Evolutionary conservation across 2,113 vertebrate genomes (phyloP).

Genomic region (Brachyistius frenatus): DNA sequence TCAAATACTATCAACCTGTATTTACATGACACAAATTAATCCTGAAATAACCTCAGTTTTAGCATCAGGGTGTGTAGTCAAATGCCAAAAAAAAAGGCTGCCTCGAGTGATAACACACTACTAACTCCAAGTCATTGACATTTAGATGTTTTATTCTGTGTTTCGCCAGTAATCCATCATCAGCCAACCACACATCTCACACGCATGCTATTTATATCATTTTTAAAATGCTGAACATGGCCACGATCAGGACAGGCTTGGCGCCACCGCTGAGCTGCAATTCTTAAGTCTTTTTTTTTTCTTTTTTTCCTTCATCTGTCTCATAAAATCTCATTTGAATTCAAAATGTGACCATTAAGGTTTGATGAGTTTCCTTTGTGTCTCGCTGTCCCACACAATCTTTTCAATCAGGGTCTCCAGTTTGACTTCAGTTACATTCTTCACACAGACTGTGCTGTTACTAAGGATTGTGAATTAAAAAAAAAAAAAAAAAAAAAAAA

Average conservation of each 20-base stretch:
- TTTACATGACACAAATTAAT: conserved; percentile 60
- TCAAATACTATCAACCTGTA: conserved; percentile 64
- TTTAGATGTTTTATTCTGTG: conserved; percentile 33
- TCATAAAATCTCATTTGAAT: conserved; percentile 41
- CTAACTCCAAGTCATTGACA: conserved; percentile 50
- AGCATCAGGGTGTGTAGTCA: conserved; percentile 73
- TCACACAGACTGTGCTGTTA: conserved; percentile 70
- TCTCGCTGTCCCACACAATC: conserved; percentile 20
- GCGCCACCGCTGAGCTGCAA: conserved; percentile 20
- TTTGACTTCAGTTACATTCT: conserved; percentile 64
- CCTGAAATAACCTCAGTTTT: conserved; percentile 69
- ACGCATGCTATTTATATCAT: conserved; percentile 21
- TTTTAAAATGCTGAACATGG: neutral
- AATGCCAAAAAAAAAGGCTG: conserved; percentile 70
- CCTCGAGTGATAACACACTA: conserved; percentile 52
- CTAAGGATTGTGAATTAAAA: conserved; percentile 72
- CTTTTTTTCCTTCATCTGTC: conserved; percentile 32
- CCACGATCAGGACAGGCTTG: conserved; percentile 22
- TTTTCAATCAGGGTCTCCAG: conserved; percentile 72
- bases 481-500: conserved; percentile 47
- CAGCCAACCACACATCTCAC: conserved; percentile 29
- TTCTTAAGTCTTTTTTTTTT: conserved; percentile 29
- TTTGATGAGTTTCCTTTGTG: conserved; percentile 18
- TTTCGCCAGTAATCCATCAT: conserved; percentile 26
- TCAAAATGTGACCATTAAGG: conserved; percentile 20